Conservation (phyloP, 1,140 invertebrate genomes). For the Drosophila orosa region DNA sequence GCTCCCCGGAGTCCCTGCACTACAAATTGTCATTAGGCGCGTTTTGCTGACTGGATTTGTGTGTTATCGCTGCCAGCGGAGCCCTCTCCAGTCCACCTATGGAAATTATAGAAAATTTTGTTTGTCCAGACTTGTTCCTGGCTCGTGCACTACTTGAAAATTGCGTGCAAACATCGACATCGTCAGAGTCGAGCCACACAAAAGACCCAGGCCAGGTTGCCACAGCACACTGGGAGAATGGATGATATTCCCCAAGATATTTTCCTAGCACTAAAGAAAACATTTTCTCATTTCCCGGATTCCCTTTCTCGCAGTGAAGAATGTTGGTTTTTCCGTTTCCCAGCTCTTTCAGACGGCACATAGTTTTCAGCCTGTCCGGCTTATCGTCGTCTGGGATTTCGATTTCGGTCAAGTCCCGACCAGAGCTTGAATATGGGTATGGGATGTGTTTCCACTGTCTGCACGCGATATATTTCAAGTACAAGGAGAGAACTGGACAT, state of each 20-base stretch:
- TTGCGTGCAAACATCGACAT: conserved; percentile 70
- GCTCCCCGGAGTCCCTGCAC: conserved; percentile 18
- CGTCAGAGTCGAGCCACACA: conserved; percentile 11
- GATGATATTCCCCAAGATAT: neutral
- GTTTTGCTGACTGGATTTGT: conserved; percentile 30
- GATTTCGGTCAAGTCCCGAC: conserved; percentile 55
- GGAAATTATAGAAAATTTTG: conserved; percentile 81
- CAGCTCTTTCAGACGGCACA: conserved; percentile 16
- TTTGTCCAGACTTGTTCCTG: conserved; percentile 73
- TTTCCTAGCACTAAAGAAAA: neutral
- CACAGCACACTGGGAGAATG: conserved; percentile 15
- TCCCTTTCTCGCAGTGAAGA: conserved; percentile 37
- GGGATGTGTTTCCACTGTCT: conserved; percentile 63
- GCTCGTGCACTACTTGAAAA: conserved; percentile 72
- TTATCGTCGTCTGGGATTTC: conserved; percentile 65
- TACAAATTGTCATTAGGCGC: conserved; percentile 79
- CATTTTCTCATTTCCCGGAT: neutral
- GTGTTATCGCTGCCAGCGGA: conserved; percentile 50
- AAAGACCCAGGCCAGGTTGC: conserved; percentile 27
- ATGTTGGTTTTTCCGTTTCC: conserved; percentile 58
- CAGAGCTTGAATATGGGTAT: conserved; percentile 18
- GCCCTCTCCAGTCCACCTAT: conserved; percentile 13
- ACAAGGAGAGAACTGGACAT: conserved; percentile 26
- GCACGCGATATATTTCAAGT: conserved; percentile 66
- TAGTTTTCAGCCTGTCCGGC: conserved; percentile 19